Conservation (phyloP, 1,140 invertebrate species). For the Drosophila carrolli region DNA sequence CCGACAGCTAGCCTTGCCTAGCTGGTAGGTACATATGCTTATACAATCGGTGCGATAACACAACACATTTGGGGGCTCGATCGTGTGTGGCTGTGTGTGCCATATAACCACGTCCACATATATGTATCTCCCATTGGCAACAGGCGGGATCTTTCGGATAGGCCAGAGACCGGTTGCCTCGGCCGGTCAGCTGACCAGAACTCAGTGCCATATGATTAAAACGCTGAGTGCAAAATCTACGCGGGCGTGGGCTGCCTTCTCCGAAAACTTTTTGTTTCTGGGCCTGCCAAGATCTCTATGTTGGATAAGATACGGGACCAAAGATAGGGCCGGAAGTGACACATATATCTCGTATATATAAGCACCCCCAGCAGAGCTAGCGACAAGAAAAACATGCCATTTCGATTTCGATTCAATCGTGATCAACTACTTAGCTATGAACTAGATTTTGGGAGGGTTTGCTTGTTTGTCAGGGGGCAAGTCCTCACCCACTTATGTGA, state of each 20-base stretch:
- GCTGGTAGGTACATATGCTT: slow-evolving; percentile 21
- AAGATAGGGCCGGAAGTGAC: slow-evolving; percentile 51
- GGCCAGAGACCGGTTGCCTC: slow-evolving; percentile 58
- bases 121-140: slow-evolving; percentile 61
- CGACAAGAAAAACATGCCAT: slow-evolving; percentile 12
- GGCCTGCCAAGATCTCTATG: slow-evolving; percentile 38
- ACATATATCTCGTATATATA: slow-evolving; percentile 3
- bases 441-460: not conserved
- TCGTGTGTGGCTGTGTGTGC: slow-evolving; percentile 32
- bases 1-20: slow-evolving; percentile 1
- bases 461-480: slow-evolving; percentile 13
- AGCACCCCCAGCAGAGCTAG: slow-evolving; percentile 40
- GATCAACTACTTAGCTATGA: slow-evolving; percentile 1
- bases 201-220: slow-evolving; percentile 71
- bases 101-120: slow-evolving; percentile 55
- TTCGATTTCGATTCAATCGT: slow-evolving; percentile 13
- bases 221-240: slow-evolving; percentile 29
- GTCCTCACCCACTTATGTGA: slow-evolving; percentile 27
- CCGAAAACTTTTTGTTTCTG: slow-evolving; percentile 28
- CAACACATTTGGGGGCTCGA: slow-evolving; percentile 77
- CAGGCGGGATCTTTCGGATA: slow-evolving; percentile 49
- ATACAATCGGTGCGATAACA: slow-evolving; percentile 71
- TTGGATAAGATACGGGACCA: slow-evolving; percentile 19
- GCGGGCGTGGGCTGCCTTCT: not conserved
- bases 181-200: slow-evolving; percentile 63